A percentile compares a stretch with the other conserved stretches of the same genome.
phyloP scores from a whole-genome alignment of 2,113 vertebrate species.

The mouse (Mus musculus) region DNA sequence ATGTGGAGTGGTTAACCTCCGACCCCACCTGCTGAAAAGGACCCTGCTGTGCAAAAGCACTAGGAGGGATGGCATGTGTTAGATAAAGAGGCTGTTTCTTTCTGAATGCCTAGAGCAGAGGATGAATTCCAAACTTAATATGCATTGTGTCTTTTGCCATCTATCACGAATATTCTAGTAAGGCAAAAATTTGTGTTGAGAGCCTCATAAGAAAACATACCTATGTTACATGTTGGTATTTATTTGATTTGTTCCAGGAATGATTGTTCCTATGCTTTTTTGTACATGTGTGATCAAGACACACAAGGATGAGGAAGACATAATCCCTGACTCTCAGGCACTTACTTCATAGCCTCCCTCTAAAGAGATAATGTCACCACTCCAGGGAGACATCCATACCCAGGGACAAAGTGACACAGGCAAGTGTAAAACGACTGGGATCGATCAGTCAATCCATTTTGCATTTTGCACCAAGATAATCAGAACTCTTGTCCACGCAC shows the following conservation, averaged over 20 bases:
- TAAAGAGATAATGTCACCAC: not conserved
- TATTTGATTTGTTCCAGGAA: not conserved
- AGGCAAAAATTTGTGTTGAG: not conserved
- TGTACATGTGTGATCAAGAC: not conserved
- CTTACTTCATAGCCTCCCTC: not conserved
- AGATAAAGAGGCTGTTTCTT: constrained; percentile 43
- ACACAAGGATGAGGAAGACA: not conserved
- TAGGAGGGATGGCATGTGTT: not conserved
- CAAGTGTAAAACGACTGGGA: not conserved
- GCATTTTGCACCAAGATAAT: not conserved
- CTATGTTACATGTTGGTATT: not conserved
- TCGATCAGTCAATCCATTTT: not conserved
- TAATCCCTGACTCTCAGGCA: not conserved
- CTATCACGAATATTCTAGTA: constrained; percentile 14
- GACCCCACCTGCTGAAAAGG: constrained; percentile 72
- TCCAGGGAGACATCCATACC: not conserved
- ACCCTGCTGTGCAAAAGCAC: not conserved
- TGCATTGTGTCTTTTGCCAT: not conserved
- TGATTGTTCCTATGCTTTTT: not conserved
- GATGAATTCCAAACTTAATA: constrained; percentile 37
- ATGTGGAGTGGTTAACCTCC: constrained; percentile 75
- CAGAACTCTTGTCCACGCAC: not conserved
- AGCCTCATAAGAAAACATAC: not conserved
- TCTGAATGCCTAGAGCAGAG: constrained; percentile 41
- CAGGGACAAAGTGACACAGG: not conserved